phyloP scores from a whole-genome alignment of 2,888 invertebrate genomes.

The Ceramica pisi region DNA sequence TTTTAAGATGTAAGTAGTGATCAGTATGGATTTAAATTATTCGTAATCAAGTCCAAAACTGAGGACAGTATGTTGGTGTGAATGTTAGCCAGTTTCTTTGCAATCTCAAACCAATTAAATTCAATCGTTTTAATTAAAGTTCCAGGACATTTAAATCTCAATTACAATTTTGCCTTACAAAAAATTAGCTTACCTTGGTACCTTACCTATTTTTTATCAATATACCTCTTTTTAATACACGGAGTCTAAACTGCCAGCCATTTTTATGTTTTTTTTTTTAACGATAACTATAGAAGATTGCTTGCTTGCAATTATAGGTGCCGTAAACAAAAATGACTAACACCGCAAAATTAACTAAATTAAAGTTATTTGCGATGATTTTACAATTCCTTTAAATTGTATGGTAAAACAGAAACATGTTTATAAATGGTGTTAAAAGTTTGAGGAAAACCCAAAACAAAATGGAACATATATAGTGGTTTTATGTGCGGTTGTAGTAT shows the following conservation, averaged over 20 bases:
- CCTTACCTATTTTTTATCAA: conserved; percentile 1
- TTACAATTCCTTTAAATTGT: background rate
- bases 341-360: conserved; percentile 3
- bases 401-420: background rate
- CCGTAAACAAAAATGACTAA: conserved; percentile 25
- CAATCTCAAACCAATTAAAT: conserved; percentile 1
- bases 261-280: background rate
- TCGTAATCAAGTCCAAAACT: too few species aligned
- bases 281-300: background rate
- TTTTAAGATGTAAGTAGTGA: too few species aligned
- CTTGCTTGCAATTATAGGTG: conserved; percentile 7
- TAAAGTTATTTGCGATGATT: conserved; percentile 16
- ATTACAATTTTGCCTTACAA: background rate
- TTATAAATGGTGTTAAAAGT: background rate
- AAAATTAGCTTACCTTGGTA: background rate
- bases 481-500: background rate
- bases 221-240: background rate
- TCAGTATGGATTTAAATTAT: too few species aligned
- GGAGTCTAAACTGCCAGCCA: background rate
- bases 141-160: background rate
- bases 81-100: conserved; percentile 10
- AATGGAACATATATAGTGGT: background rate
- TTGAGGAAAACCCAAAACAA: conserved; percentile 25
- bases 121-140: conserved; percentile 1
- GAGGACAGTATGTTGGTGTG: background rate